A percentile compares a stretch with the other conserved stretches of the same genome.
Conservation (phyloP, 2,888 invertebrate species). For the Rhagonycha lutea region DNA sequence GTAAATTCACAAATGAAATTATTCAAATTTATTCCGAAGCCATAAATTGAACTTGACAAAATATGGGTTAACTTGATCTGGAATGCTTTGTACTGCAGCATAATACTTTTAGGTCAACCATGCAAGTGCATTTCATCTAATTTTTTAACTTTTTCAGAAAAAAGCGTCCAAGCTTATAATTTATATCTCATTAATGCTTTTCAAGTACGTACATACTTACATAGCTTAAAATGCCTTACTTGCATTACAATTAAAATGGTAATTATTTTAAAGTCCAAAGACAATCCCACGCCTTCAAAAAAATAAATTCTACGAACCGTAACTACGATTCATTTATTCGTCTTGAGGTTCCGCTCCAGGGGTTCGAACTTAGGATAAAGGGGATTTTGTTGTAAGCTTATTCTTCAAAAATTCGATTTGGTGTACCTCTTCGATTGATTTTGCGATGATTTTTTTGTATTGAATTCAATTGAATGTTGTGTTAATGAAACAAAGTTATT, state of each 20-base stretch:
- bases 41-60: not conserved
- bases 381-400: not conserved
- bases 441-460: not conserved
- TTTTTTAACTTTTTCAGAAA: not conserved
- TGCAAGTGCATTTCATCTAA: not conserved
- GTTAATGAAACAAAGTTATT: not conserved
- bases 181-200: not conserved
- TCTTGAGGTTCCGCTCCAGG: constrained; percentile 23
- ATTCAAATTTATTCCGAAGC: not conserved
- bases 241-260: not conserved
- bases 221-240: not conserved
- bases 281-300: constrained; percentile 16
- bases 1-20: not conserved
- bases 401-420: not conserved
- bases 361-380: not conserved
- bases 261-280: not conserved
- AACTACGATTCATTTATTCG: constrained; percentile 15
- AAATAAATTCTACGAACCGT: constrained; percentile 20
- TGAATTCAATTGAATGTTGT: not conserved
- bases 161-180: not conserved
- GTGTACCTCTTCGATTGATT: not conserved
- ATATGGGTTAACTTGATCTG: not conserved
- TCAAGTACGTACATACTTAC: not conserved
- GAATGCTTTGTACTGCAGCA: not conserved
- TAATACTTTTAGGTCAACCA: no score